Evolutionary conservation across 2,888 invertebrate genomes (phyloP).

Genomic region (Pantelozetes paolii): DNA sequence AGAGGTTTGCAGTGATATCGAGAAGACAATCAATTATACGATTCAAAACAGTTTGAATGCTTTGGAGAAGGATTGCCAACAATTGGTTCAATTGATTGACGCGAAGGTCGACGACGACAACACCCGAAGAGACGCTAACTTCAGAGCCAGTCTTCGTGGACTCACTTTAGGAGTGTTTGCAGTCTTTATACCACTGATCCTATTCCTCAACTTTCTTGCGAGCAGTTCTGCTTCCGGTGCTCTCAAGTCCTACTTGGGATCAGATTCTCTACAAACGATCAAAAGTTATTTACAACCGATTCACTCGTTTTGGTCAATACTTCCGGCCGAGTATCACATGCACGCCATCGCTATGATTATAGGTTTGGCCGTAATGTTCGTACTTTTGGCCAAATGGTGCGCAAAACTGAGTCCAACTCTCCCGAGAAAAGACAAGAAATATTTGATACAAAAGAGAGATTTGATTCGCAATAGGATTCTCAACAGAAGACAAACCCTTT

Average conservation of each 20-base stretch:
- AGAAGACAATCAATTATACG: slow-evolving; percentile 59
- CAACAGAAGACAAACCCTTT: slow-evolving; percentile 55
- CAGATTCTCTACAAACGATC: slow-evolving; percentile 49
- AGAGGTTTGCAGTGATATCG: slow-evolving; percentile 58
- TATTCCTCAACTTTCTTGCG: slow-evolving; percentile 52
- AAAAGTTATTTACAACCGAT: slow-evolving; percentile 51
- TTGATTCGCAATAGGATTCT: slow-evolving; percentile 54
- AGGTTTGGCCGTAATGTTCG: slow-evolving; percentile 51
- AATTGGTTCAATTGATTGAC: slow-evolving; percentile 54
- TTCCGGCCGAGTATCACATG: slow-evolving; percentile 52
- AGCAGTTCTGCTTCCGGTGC: slow-evolving; percentile 47
- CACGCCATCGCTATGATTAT: slow-evolving; percentile 51
- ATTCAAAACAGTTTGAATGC: slow-evolving; percentile 59
- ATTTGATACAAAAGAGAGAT: slow-evolving; percentile 53
- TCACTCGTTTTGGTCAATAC: slow-evolving; percentile 51
- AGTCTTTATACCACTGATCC: slow-evolving; percentile 49
- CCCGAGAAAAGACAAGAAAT: slow-evolving; percentile 53
- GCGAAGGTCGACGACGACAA: slow-evolving; percentile 50
- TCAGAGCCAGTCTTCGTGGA: slow-evolving; percentile 52
- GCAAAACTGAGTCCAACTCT: slow-evolving; percentile 53
- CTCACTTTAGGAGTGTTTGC: slow-evolving; percentile 52
- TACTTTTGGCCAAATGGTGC: slow-evolving; percentile 54
- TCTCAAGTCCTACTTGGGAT: slow-evolving; percentile 49
- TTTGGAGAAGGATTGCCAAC: slow-evolving; percentile 58
- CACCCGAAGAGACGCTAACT: slow-evolving; percentile 49